Evolutionary conservation across 2,888 invertebrate species (phyloP).

Genomic region (Aphrophora alni): DNA sequence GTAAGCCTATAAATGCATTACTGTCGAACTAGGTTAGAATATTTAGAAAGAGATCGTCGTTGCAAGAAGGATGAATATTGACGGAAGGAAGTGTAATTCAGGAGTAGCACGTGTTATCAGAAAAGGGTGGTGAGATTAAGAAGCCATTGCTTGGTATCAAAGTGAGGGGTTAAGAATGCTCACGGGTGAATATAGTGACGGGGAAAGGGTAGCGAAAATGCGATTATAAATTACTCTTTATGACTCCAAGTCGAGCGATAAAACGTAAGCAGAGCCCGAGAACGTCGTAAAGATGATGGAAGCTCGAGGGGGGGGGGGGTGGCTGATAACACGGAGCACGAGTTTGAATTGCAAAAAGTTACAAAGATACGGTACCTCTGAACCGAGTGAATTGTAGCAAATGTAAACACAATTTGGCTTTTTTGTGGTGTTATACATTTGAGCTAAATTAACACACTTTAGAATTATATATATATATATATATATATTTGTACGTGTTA

Average conservation of each 20-base stretch:
- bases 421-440: too few species aligned
- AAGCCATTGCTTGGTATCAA: constrained; percentile 33
- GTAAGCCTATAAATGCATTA: not conserved
- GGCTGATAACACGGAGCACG: constrained; percentile 38
- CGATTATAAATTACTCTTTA: constrained; percentile 43
- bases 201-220: constrained; percentile 39
- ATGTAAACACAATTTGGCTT: too few species aligned
- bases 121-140: constrained; percentile 32
- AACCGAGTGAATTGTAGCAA: too few species aligned
- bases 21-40: not conserved
- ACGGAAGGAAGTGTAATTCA: constrained; percentile 6
- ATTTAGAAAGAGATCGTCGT: not conserved
- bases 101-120: constrained; percentile 26
- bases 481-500: too few species aligned
- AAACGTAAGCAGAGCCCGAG: constrained; percentile 23
- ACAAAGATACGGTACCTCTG: constrained; percentile 22
- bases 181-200: constrained; percentile 8
- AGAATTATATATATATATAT: too few species aligned
- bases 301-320: constrained; percentile 29
- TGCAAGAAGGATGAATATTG: not conserved
- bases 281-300: constrained; percentile 40
- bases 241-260: constrained; percentile 41
- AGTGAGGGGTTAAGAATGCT: not conserved
- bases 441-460: too few species aligned
- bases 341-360: constrained; percentile 41